Evolutionary conservation across 2,797 vertebrate genomes (phyloP), one percentile per base, ranked within the genome.

Genomic region (Cetoscarus ocellatus): DNA sequence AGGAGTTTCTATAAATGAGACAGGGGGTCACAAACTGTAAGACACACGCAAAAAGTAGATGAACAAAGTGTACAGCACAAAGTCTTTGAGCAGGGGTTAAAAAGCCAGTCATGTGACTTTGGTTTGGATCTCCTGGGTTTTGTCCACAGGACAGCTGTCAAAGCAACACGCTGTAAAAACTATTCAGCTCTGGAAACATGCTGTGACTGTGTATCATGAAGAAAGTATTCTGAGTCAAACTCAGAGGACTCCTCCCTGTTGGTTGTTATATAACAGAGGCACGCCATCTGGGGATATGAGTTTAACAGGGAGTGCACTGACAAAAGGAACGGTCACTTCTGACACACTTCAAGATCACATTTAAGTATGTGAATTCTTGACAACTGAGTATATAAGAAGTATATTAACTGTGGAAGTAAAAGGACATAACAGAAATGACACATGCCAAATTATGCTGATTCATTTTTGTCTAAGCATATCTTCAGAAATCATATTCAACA

Each of bases 231-330:
- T 54, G 70, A 65, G 61, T 6, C 44, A 59, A 61, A 62, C 67
- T 15, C 52, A 57, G 58, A 48, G 49, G 39, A 58, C 79, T 75
- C 73, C 84, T 80, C 86, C 83, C 75, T 67, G 52, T 48, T 76
- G 2, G 4, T 57, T 14, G 79, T 89, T 88, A 86, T 54, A 65
- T 79, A 92, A 91, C 75, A 1, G 49, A 63, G 73, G 48, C 73
- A 49, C 27, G 56, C 67, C 71, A 76, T 61, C 74, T 51, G 57
- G 13, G 65, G 60, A 65, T 80, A 72, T 73, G 72, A 72, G 71
- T 82, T 70, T 58, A 67, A 61, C 69, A 72, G 72, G 77, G 78
- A 61, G 87, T 85, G 83, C 56, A n/a, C 73, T 69, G 49, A 51
- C 59, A 49, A 59, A 78, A 70, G 54, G 60, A 78, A 68, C 10